phyloP scores from a whole-genome alignment of 2,888 invertebrate species.

The Formica aserva region DNA sequence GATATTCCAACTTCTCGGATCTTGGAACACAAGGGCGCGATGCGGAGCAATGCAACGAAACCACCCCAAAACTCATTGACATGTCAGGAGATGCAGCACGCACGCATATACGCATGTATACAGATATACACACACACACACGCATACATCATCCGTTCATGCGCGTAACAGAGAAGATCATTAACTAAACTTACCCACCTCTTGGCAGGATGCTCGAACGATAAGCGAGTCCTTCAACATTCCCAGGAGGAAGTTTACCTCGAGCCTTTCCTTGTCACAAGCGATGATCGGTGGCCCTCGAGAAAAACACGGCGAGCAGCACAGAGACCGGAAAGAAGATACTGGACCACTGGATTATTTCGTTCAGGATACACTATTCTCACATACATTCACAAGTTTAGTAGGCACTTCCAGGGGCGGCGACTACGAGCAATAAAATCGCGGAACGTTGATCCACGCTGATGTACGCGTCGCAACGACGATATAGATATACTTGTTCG shows the following conservation, averaged over 20 bases:
- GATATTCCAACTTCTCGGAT: neutral
- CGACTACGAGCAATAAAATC: constrained; percentile 15
- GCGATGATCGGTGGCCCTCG: neutral
- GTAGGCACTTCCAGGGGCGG: neutral
- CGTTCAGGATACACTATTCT: constrained; percentile 3
- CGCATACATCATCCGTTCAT: neutral
- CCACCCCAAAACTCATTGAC: neutral
- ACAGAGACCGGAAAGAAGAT: neutral
- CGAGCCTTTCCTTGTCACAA: constrained; percentile 58
- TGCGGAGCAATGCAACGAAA: neutral
- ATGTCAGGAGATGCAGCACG: neutral
- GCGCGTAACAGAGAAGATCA: constrained; percentile 42
- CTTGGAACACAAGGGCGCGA: neutral
- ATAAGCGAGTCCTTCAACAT: constrained; percentile 88
- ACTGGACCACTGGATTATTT: neutral
- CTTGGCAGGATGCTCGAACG: constrained; percentile 90
- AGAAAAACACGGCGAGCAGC: neutral
- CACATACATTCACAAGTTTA: constrained; percentile 22
- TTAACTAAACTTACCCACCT: constrained; percentile 90
- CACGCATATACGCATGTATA: too few species aligned
- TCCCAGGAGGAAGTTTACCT: constrained; percentile 78
- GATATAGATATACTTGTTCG: constrained; percentile 42
- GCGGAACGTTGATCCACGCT: constrained; percentile 29
- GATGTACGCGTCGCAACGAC: neutral
- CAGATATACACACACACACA: neutral